These are phyloP conservation scores for Brachionus rubens DNA, from an alignment of 1,140 invertebrate species.

Conservation along the genomic window DNA sequence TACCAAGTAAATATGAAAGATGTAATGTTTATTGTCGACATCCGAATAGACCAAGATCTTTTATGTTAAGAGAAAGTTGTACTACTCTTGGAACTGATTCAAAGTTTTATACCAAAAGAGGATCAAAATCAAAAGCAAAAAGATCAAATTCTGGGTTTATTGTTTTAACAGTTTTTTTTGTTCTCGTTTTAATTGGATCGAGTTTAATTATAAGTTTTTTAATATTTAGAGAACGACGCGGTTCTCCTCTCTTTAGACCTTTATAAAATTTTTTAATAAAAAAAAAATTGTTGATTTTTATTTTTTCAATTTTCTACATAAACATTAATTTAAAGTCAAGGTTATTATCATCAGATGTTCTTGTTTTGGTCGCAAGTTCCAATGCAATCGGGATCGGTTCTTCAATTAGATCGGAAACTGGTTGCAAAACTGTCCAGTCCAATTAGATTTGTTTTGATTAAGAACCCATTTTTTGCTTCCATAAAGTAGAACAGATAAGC, in stretches of 20 bases:
- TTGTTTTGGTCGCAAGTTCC: no score
- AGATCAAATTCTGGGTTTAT: background rate
- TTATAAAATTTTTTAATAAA: no score
- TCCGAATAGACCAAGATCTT: conserved; percentile 14
- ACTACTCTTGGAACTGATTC: conserved; percentile 30
- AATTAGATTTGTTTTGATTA: no score
- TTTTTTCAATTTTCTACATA: no score
- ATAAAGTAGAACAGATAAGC: no score
- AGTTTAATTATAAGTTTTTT: background rate
- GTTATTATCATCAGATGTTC: no score
- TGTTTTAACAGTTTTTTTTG: background rate
- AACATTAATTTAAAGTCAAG: no score
- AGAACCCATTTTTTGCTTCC: no score
- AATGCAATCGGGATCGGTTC: no score
- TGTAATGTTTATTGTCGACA: background rate
- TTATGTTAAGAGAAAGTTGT: conserved; percentile 40
- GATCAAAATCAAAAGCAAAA: background rate
- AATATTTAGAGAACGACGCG: conserved; percentile 23
- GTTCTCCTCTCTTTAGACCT: background rate
- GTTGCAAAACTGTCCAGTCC: no score
- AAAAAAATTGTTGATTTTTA: no score
- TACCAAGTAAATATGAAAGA: background rate
- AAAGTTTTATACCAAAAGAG: conserved; percentile 43
- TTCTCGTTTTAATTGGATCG: background rate
- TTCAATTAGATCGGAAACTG: no score